phyloP scores from a whole-genome alignment of 2,113 vertebrate species.

The Misgurnus anguillicaudatus region DNA sequence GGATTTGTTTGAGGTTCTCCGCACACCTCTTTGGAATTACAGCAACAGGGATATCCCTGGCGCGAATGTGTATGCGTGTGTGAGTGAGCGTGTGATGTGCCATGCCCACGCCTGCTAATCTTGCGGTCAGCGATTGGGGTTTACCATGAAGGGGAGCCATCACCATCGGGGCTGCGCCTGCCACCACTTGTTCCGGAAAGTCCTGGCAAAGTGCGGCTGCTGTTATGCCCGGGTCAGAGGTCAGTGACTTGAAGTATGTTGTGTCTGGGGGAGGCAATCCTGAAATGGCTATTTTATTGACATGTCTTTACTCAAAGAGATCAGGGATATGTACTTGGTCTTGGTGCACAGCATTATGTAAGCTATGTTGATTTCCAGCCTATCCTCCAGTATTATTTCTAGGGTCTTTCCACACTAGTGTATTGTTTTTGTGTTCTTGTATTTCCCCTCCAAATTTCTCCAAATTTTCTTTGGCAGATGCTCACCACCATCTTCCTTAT shows the following conservation, averaged over 20 bases:
- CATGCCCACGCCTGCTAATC: slow-evolving; percentile 79
- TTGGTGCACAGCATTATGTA: background rate
- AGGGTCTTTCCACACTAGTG: background rate
- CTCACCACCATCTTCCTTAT: slow-evolving; percentile 62
- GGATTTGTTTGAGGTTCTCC: slow-evolving; percentile 18
- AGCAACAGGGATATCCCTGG: slow-evolving; percentile 39
- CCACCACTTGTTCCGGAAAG: slow-evolving; percentile 93
- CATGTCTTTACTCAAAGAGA: background rate
- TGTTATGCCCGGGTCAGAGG: slow-evolving; percentile 89
- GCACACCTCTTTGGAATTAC: slow-evolving; percentile 64
- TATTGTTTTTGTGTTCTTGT: background rate
- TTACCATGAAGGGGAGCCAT: slow-evolving; percentile 86
- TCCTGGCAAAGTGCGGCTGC: slow-evolving; percentile 92
- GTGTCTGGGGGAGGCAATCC: background rate
- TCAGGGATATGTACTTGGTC: background rate
- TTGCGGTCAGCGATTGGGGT: slow-evolving; percentile 68
- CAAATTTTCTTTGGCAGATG: slow-evolving; percentile 52
- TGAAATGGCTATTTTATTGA: background rate
- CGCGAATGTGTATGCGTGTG: slow-evolving; percentile 6
- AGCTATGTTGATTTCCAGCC: background rate
- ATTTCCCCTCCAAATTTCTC: slow-evolving; percentile 20
- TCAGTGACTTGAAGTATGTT: slow-evolving; percentile 71
- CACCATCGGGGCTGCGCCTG: slow-evolving; percentile 87
- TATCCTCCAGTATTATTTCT: background rate
- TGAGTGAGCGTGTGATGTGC: slow-evolving; percentile 64